Conservation (phyloP, 2,888 invertebrate species). For the Perizoma flavofasciatum region DNA sequence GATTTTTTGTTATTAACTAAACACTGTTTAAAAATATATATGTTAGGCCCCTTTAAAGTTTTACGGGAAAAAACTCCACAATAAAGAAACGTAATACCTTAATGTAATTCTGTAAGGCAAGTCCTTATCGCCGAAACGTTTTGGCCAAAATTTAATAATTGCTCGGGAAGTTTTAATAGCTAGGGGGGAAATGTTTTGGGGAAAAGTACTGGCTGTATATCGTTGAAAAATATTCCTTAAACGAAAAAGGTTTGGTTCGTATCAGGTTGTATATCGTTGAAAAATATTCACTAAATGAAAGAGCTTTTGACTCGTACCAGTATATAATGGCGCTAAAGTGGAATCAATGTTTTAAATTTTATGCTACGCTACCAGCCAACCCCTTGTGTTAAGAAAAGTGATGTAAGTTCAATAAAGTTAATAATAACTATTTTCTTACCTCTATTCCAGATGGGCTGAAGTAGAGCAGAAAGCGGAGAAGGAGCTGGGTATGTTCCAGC, state of each 20-base stretch:
- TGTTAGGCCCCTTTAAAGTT: no score
- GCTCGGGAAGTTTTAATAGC: background rate
- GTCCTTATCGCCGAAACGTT: no score
- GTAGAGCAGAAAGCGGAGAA: constrained; percentile 84
- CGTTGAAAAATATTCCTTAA: background rate
- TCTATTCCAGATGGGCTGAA: constrained; percentile 78
- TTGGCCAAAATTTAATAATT: background rate
- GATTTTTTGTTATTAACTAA: no score
- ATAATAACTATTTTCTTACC: background rate
- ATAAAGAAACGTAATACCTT: no score
- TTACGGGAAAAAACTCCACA: no score
- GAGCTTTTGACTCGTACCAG: background rate
- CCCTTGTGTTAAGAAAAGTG: no score
- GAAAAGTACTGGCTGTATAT: background rate
- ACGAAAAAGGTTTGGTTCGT: background rate
- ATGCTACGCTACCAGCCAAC: no score
- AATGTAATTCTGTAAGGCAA: no score
- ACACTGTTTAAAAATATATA: background rate
- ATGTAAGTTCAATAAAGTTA: no score
- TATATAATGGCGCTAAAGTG: no score
- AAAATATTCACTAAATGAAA: no score
- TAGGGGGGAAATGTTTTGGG: background rate
- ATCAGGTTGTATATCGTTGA: background rate
- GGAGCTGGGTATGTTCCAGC: constrained; percentile 79
- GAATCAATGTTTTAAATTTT: no score